Conservation (phyloP, 2,113 vertebrate genomes). For the Solea solea region DNA sequence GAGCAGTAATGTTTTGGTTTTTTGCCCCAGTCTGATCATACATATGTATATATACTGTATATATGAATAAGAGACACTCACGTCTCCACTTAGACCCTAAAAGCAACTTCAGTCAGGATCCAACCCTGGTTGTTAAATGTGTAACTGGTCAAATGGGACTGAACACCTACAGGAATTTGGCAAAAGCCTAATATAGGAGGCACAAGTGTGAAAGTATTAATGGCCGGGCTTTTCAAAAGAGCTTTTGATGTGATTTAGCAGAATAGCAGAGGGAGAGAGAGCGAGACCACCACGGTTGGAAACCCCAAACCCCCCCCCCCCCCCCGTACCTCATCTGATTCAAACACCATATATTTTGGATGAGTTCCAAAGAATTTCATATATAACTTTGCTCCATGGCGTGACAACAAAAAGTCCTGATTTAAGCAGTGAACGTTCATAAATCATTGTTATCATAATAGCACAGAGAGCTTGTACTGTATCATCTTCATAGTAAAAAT, state of each 20-base stretch:
- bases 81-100: neutral
- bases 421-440: neutral
- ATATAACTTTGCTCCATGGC: neutral
- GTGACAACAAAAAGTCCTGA: conserved; percentile 1
- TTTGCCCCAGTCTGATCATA: no score
- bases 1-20: neutral
- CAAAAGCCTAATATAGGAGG: neutral
- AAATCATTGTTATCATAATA: neutral
- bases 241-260: conserved; percentile 36
- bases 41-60: no score
- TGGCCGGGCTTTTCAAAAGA: conserved; percentile 29
- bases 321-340: conserved; percentile 3
- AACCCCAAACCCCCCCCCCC: neutral
- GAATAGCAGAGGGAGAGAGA: conserved; percentile 15
- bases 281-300: conserved; percentile 20
- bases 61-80: neutral
- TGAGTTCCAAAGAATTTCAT: conserved; percentile 1
- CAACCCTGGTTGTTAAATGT: conserved; percentile 9
- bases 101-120: neutral
- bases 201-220: conserved; percentile 28
- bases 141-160: conserved; percentile 2
- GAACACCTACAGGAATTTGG: conserved; percentile 19
- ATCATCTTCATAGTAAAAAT: neutral
- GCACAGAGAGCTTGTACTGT: neutral
- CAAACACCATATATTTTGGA: conserved; percentile 32